Evolutionary conservation across 2,113 vertebrate genomes (phyloP).

Genomic region (Apteryx owenii): DNA sequence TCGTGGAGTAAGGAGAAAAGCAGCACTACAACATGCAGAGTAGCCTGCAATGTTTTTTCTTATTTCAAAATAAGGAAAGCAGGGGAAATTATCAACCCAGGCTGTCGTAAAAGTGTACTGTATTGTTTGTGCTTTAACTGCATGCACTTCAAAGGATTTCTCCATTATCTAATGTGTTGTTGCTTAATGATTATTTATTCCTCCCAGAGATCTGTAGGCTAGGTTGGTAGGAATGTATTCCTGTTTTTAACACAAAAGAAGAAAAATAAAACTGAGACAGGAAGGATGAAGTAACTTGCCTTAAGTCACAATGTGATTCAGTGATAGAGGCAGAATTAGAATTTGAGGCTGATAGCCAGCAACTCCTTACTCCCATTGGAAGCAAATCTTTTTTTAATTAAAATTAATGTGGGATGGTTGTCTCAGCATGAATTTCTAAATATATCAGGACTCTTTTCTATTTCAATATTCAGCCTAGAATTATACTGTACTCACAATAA

Average conservation of each 20-base stretch:
- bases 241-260: background rate
- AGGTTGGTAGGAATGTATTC: background rate
- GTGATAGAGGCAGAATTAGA: background rate
- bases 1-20: background rate
- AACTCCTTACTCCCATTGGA: background rate
- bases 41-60: background rate
- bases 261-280: background rate
- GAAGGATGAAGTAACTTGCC: background rate
- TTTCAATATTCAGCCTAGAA: background rate
- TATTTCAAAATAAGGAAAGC: background rate
- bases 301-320: background rate
- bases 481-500: background rate
- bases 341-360: background rate
- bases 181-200: conserved; percentile 19
- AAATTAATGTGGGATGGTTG: background rate
- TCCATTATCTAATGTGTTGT: background rate
- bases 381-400: background rate
- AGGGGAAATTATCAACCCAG: background rate
- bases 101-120: background rate
- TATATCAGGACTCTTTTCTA: background rate
- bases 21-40: background rate
- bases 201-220: background rate
- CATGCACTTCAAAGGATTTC: background rate
- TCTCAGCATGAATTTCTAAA: background rate
- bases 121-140: background rate